Conservation (phyloP, 2,888 invertebrate genomes). For the Cephus nigrinus region DNA sequence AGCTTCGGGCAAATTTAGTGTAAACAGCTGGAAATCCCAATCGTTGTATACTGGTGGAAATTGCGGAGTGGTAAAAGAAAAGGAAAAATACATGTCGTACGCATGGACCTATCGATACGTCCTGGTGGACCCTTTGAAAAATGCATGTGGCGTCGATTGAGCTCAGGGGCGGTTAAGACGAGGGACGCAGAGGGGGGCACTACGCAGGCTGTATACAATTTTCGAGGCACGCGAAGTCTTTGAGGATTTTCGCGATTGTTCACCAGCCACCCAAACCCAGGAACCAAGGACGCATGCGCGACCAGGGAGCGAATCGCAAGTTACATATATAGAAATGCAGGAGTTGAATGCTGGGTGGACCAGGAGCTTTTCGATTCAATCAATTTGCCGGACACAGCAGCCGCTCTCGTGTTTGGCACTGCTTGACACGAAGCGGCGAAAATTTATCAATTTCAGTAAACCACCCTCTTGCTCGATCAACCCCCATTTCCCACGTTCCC, state of each 20-base stretch:
- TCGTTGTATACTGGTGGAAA: not conserved
- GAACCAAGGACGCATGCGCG: not conserved
- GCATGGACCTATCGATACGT: not conserved
- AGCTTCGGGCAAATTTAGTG: not conserved
- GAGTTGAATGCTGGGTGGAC: not conserved
- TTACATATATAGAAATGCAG: not conserved
- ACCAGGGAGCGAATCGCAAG: not conserved
- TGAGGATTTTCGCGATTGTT: not conserved
- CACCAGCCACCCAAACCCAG: not conserved
- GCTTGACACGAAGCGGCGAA: conserved; percentile 31
- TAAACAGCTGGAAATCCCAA: not conserved
- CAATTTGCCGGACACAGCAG: conserved; percentile 38
- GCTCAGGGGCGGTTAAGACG: not conserved
- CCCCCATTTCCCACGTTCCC: not conserved
- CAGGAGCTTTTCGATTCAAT: conserved; percentile 40
- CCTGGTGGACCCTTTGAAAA: too few species aligned
- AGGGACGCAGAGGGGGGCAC: not conserved
- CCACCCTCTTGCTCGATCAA: conserved; percentile 18
- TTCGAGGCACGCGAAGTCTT: not conserved
- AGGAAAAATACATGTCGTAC: not conserved
- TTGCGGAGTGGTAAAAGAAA: not conserved
- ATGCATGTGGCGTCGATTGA: not conserved
- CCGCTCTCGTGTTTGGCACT: conserved; percentile 21
- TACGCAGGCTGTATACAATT: not conserved
- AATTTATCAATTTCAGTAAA: conserved; percentile 42